phyloP scores from a whole-genome alignment of 2,888 invertebrate genomes.

The Dynastes maya region DNA sequence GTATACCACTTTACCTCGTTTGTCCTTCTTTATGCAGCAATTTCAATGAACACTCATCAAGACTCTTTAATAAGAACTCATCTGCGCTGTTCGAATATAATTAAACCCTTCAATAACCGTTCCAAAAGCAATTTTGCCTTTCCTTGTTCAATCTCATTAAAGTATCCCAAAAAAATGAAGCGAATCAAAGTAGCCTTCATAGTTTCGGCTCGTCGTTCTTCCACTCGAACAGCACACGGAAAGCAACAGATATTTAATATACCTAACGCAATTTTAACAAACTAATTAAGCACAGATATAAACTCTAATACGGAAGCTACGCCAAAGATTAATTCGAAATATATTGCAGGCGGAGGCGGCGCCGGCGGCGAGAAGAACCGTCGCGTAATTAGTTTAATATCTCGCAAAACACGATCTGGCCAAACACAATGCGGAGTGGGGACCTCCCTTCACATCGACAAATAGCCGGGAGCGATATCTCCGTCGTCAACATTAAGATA shows the following conservation, averaged over 20 bases:
- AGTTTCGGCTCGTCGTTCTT: too few relatives aligned
- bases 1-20: too few relatives aligned
- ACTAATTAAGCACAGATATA: slow-evolving; percentile 7
- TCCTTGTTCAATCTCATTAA: too few relatives aligned
- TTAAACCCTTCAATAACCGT: too few relatives aligned
- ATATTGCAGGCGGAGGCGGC: neutral
- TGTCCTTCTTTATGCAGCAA: too few relatives aligned
- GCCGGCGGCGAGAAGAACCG: slow-evolving; percentile 3
- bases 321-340: slow-evolving; percentile 26
- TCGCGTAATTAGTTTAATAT: slow-evolving; percentile 28
- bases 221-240: neutral
- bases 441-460: neutral
- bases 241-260: slow-evolving; percentile 14
- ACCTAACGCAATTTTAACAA: slow-evolving; percentile 3
- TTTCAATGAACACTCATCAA: too few relatives aligned
- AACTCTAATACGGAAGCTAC: neutral
- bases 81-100: too few relatives aligned
- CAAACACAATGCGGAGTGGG: neutral
- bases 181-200: too few relatives aligned
- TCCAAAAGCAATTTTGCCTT: too few relatives aligned
- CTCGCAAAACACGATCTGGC: slow-evolving; percentile 24
- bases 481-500: slow-evolving; percentile 9
- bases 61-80: too few relatives aligned
- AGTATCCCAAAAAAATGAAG: too few relatives aligned
- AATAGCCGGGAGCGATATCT: slow-evolving; percentile 25